Percentiles rank a stretch among this genome's conserved stretches.
Conservation (phyloP, 2,797 vertebrate genomes). For the Poeciliopsis infans region DNA sequence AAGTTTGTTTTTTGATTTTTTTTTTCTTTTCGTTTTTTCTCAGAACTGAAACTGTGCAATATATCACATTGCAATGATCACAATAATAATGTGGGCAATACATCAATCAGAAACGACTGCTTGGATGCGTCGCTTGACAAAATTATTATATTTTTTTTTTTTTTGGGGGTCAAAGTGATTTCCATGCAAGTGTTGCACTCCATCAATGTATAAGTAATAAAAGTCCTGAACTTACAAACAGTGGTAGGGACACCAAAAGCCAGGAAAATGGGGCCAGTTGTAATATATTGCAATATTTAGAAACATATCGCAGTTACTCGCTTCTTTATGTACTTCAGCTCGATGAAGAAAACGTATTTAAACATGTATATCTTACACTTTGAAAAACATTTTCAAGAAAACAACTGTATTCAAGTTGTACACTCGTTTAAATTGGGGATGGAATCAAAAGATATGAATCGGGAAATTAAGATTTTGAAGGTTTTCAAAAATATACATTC, state of each 20-base stretch:
- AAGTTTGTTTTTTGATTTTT: neutral
- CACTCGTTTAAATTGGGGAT: neutral
- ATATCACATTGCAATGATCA: neutral
- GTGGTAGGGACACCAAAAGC: neutral
- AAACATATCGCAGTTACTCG: neutral
- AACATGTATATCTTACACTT: neutral
- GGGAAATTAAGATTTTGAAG: neutral
- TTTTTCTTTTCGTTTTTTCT: no score
- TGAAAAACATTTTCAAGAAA: neutral
- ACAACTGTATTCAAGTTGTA: neutral
- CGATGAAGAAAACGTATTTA: neutral
- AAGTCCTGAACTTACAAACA: neutral
- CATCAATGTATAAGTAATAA: neutral
- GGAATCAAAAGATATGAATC: neutral
- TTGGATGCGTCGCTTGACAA: neutral
- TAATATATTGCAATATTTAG: neutral
- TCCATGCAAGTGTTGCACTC: neutral
- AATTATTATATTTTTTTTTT: neutral
- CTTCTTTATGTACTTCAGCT: neutral
- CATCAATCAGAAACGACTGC: neutral
- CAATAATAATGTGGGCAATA: neutral
- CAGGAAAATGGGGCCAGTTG: neutral
- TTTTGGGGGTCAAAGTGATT: no score
- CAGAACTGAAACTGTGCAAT: neutral
- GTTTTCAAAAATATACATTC: neutral